Evolutionary conservation across 2,113 vertebrate species (phyloP).

Genomic region (Muntiacus reevesi): DNA sequence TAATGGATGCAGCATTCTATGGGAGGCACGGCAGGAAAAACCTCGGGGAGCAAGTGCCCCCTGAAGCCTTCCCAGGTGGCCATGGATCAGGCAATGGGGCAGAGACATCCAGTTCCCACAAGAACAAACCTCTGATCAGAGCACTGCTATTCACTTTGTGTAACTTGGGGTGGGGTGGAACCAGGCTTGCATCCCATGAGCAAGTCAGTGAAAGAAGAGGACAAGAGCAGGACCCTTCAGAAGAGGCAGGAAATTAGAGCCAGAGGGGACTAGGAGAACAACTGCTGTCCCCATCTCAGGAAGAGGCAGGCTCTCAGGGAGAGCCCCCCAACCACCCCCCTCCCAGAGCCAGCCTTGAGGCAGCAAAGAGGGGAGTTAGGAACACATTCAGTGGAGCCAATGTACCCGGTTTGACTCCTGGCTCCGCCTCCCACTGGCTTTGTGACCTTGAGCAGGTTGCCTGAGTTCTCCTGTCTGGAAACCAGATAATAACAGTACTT

Average conservation of each 20-base stretch:
- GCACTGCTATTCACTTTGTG: rapidly evolving
- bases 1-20: rapidly evolving
- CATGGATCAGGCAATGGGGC: not conserved
- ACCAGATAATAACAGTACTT: no score
- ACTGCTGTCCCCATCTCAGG: not conserved
- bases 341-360: not conserved
- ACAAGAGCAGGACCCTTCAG: not conserved
- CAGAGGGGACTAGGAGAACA: not conserved
- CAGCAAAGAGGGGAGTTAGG: no score
- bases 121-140: not conserved
- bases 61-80: not conserved
- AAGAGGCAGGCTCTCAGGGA: not conserved
- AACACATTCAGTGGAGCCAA: rapidly evolving
- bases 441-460: not conserved
- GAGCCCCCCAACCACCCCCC: rapidly evolving
- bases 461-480: not conserved
- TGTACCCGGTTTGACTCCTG: not conserved
- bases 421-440: not conserved
- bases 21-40: not conserved
- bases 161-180: not conserved
- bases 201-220: not conserved
- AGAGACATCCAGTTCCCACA: rapidly evolving
- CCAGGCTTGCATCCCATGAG: no score
- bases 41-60: not conserved
- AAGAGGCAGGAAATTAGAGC: not conserved